Conservation (phyloP, 92 coral and sea anemone species). For the Hydrozoanthus gracilis region DNA sequence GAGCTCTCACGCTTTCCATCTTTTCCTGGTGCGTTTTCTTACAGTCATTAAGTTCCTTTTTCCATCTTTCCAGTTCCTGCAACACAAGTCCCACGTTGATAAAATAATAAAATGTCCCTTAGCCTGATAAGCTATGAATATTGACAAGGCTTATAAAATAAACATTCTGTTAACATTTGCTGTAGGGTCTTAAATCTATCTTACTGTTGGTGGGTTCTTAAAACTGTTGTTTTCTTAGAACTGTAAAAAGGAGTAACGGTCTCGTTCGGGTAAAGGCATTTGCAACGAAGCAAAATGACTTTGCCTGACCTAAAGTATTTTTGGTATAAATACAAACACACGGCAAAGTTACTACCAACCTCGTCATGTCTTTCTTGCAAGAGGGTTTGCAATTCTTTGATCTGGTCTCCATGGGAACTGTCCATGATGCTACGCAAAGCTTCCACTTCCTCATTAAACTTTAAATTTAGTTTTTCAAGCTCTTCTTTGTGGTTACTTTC, state of each 20-base stretch:
- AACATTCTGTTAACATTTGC: too few species aligned
- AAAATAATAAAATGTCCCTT: too few species aligned
- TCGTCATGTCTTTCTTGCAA: conserved; percentile 70
- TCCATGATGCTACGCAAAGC: conserved; percentile 70
- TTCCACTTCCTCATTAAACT: conserved; percentile 59
- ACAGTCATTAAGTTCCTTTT: conserved; percentile 64
- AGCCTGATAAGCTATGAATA: too few species aligned
- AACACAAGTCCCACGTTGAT: not conserved
- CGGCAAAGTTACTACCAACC: conserved; percentile 39
- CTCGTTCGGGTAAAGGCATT: too few species aligned
- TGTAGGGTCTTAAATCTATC: too few species aligned
- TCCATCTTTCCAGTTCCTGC: conserved; percentile 77
- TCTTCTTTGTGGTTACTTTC: conserved; percentile 79
- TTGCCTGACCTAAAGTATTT: too few species aligned
- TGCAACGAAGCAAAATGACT: too few species aligned
- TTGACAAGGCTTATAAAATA: too few species aligned
- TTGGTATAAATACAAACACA: not conserved
- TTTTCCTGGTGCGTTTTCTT: conserved; percentile 69
- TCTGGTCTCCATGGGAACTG: conserved; percentile 86
- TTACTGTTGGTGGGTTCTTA: too few species aligned
- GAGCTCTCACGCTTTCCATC: conserved; percentile 60
- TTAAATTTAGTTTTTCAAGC: conserved; percentile 57
- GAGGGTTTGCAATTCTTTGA: conserved; percentile 68
- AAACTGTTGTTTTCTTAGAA: too few species aligned
- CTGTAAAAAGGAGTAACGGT: too few species aligned